Evolutionary conservation across 1,140 invertebrate genomes (phyloP).

Genomic region (Cylas formicarius): DNA sequence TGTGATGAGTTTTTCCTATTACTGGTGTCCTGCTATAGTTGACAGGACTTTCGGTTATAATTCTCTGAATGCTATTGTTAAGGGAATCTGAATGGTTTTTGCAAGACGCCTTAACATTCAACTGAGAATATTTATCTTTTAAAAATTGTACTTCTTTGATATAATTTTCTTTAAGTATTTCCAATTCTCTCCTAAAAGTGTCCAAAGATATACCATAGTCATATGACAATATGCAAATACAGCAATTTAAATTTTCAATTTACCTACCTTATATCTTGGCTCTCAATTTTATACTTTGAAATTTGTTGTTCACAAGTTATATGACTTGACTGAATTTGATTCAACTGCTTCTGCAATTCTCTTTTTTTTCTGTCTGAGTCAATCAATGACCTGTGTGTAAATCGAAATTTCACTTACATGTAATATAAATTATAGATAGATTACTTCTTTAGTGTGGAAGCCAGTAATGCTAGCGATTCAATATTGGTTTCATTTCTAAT

Average conservation of each 20-base stretch:
- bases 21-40: conserved; percentile 13
- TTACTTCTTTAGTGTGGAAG: conserved; percentile 37
- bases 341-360: conserved; percentile 17
- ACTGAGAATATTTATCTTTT: conserved; percentile 23
- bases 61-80: conserved; percentile 24
- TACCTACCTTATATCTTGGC: conserved; percentile 13
- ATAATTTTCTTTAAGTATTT: conserved; percentile 18
- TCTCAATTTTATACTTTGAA: conserved; percentile 24
- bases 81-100: conserved; percentile 5
- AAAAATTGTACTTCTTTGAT: conserved; percentile 26
- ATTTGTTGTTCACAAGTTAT: too few relatives aligned
- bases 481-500: conserved; percentile 29
- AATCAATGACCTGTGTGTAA: conserved; percentile 22
- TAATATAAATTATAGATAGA: conserved; percentile 9
- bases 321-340: conserved; percentile 20
- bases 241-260: conserved; percentile 19
- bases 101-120: conserved; percentile 6
- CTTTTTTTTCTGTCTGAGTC: conserved; percentile 24
- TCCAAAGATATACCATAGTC: conserved; percentile 3
- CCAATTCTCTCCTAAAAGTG: conserved; percentile 21
- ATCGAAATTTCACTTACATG: too few relatives aligned
- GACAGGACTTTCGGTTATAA: conserved; percentile 27
- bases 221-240: conserved; percentile 16
- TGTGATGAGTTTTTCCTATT: background rate
- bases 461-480: conserved; percentile 30